Percentiles rank a stretch among this genome's conserved stretches.
phyloP scores from a whole-genome alignment of 2,113 vertebrate species.

The Apteryx owenii region DNA sequence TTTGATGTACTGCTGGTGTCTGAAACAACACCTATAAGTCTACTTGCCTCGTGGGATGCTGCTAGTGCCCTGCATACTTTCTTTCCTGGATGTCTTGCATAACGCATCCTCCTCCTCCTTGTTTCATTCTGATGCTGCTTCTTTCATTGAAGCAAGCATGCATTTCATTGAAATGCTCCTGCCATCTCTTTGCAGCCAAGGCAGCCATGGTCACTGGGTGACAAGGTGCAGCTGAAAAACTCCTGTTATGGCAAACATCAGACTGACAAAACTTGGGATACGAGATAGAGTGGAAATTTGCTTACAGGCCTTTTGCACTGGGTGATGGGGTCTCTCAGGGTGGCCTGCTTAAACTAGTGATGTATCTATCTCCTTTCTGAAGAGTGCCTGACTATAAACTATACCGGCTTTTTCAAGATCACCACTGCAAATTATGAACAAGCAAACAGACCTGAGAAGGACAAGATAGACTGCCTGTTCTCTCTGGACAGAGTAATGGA shows the following conservation, averaged over 20 bases:
- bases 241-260: neutral
- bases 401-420: neutral
- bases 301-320: neutral
- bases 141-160: neutral
- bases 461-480: neutral
- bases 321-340: neutral
- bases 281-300: neutral
- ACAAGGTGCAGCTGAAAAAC: neutral
- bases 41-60: neutral
- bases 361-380: neutral
- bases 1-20: neutral
- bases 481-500: neutral
- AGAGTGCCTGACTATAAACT: neutral
- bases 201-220: neutral
- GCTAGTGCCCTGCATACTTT: neutral
- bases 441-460: neutral
- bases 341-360: neutral
- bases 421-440: neutral
- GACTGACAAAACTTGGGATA: neutral
- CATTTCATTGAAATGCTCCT: neutral
- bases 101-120: neutral
- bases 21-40: slow-evolving; percentile 16
- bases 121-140: neutral
- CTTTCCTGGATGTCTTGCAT: neutral
- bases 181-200: slow-evolving; percentile 14